Conservation (phyloP, 2,888 invertebrate genomes). For the Xestobium rufovillosum region DNA sequence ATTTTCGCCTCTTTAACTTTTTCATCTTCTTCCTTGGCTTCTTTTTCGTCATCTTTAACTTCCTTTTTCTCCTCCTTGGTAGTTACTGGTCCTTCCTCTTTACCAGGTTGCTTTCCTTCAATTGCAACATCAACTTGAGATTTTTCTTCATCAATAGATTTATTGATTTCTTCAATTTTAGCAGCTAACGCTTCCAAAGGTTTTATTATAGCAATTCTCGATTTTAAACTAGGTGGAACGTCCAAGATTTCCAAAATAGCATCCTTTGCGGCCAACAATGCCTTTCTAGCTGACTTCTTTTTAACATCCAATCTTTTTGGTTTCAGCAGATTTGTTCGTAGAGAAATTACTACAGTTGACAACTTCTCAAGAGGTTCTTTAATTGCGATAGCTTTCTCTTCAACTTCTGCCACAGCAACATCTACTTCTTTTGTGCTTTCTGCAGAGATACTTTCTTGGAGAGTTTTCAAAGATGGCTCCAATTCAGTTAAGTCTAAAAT, state of each 20-base stretch:
- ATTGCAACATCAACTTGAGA: neutral
- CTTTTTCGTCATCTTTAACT: neutral
- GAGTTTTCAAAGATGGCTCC: too few species aligned
- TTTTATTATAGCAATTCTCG: too few species aligned
- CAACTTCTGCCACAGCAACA: too few species aligned
- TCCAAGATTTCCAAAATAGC: too few species aligned
- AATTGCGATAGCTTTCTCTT: too few species aligned
- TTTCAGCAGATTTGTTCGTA: neutral
- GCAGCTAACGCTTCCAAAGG: too few species aligned
- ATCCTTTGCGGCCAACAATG: neutral
- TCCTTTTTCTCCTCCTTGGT: too few species aligned
- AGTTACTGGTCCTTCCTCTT: too few species aligned
- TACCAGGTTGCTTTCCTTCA: neutral
- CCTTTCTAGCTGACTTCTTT: neutral
- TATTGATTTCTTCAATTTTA: constrained; percentile 11
- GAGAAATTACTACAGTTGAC: constrained; percentile 7
- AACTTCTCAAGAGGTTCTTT: constrained; percentile 12
- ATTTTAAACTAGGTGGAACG: too few species aligned
- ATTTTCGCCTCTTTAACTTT: too few species aligned
- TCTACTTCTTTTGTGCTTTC: neutral
- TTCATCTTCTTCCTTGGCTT: neutral
- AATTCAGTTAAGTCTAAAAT: neutral
- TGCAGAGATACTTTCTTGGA: too few species aligned
- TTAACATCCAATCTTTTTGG: constrained; percentile 1
- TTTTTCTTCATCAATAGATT: too few species aligned